These are phyloP conservation scores for Ichneumoninae sp. DNA, from an alignment of 2,888 invertebrate species.

Conservation along the genomic window DNA sequence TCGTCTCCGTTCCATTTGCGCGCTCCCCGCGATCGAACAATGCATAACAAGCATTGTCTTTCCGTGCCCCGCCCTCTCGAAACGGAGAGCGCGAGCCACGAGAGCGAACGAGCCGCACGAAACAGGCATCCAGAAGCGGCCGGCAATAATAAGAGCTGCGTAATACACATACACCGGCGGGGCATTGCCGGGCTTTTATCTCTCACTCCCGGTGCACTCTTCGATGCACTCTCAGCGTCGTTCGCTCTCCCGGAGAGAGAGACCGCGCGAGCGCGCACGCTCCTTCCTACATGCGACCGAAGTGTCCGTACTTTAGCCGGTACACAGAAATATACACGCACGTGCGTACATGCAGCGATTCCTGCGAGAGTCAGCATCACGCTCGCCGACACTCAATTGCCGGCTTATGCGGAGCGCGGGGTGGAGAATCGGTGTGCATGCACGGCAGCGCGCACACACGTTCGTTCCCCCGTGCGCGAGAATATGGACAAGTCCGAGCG, in stretches of 20 bases:
- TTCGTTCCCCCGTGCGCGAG: background rate
- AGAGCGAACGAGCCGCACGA: constrained; percentile 39
- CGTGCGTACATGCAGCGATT: constrained; percentile 53
- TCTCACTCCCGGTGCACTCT: constrained; percentile 70
- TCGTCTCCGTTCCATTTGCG: background rate
- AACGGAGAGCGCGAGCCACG: constrained; percentile 16
- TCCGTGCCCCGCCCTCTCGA: constrained; percentile 75
- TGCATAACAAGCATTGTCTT: constrained; percentile 82
- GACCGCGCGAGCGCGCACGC: too few species aligned
- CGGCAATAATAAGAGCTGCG: constrained; percentile 57
- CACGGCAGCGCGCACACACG: background rate
- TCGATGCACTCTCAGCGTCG: constrained; percentile 53
- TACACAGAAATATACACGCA: constrained; percentile 54
- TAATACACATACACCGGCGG: constrained; percentile 20
- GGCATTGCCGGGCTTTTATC: constrained; percentile 74
- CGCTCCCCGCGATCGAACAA: constrained; percentile 73
- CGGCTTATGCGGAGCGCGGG: constrained; percentile 47
- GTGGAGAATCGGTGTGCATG: background rate
- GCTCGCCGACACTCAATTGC: constrained; percentile 58
- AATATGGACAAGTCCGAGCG: constrained; percentile 44
- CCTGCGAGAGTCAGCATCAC: constrained; percentile 35
- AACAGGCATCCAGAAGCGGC: constrained; percentile 48
- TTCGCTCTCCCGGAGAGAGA: constrained; percentile 37
- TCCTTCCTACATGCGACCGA: constrained; percentile 14
- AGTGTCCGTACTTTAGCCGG: constrained; percentile 34